Evolutionary conservation across 2,888 invertebrate genomes (phyloP), one percentile per base, ranked within the genome.

Genomic region (Plusia festucae): DNA sequence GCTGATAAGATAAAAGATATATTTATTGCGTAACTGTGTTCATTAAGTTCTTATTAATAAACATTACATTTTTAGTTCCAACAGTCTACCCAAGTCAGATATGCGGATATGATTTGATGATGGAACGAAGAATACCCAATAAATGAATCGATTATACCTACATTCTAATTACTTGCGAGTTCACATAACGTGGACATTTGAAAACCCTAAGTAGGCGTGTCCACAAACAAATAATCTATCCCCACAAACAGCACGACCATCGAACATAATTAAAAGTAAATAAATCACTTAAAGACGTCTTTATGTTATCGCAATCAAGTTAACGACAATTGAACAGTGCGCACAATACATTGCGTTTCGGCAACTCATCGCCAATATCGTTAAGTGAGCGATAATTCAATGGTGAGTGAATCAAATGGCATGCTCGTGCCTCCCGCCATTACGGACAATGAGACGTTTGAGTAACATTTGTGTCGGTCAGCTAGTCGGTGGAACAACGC

Each of bases 351-450:
- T 63, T 73, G 70, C 73, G 53, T 68, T 79, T 73, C 40, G 69
- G 61, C 69, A 56, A 79, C 62, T 79, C 78, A 79, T 79, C 74
- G 70, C 60, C 73, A 76, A 79, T 79, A 66, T 53, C 57, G 64
- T 68, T 79, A 73, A 79, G 79, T 76, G 79, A 66, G 64, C 68
- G 15, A 64, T 51, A 56, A 65, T 55, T 53, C 59, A 30, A 55
- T 66, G 70, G 75, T 53, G 60, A 69, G 60, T 65, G 55, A 53
- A 60, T 60, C 60, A 71, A 61, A 64, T 64, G 71, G 53, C 56
- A 58, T 55, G 76, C 61, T 22, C 60, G 52, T 15, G 24, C 22
- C 24, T 22, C 22, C 40, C 51, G 54, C 34, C 18, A 53, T 30
- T 32, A 9, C 16, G 55, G 32, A 30, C 57, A 13, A 20, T 53